phyloP scores from a whole-genome alignment of 2,113 vertebrate genomes.

The Pimephales promelas region DNA sequence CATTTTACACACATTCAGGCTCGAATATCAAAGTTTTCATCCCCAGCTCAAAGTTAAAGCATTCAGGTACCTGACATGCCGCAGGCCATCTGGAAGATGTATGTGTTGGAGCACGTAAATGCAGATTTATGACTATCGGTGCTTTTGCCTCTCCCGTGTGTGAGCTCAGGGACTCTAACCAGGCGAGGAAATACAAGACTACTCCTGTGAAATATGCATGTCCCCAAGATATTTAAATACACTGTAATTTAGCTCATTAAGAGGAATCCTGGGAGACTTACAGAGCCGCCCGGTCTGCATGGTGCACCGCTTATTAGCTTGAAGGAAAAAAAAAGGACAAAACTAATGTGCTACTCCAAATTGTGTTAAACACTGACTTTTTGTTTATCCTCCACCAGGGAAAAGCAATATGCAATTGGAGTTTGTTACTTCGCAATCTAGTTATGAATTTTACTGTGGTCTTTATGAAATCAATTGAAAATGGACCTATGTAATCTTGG shows the following conservation, averaged over 20 bases:
- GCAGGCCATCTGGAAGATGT: constrained; percentile 12
- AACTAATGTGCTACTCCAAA: constrained; percentile 28
- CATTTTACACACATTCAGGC: constrained; percentile 18
- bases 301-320: constrained; percentile 31
- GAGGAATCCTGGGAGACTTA: constrained; percentile 21
- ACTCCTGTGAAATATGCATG: constrained; percentile 49
- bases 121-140: constrained; percentile 45
- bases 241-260: constrained; percentile 47
- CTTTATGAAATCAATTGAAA: constrained; percentile 20
- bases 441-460: background rate
- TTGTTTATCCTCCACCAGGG: constrained; percentile 15
- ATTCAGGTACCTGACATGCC: constrained; percentile 15
- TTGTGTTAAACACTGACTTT: constrained; percentile 36
- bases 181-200: constrained; percentile 37
- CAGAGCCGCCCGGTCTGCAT: background rate
- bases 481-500: constrained; percentile 2
- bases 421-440: background rate
- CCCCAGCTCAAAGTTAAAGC: constrained; percentile 17
- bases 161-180: constrained; percentile 14
- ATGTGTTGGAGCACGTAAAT: constrained; percentile 44
- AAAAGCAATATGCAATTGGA: constrained; percentile 5
- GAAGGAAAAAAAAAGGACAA: constrained; percentile 17
- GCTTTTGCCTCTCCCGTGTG: constrained; percentile 41
- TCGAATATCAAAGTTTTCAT: constrained; percentile 25
- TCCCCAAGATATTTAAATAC: constrained; percentile 47